phyloP scores from a whole-genome alignment of 2,888 invertebrate genomes.

The Trichopoda pennipes region DNA sequence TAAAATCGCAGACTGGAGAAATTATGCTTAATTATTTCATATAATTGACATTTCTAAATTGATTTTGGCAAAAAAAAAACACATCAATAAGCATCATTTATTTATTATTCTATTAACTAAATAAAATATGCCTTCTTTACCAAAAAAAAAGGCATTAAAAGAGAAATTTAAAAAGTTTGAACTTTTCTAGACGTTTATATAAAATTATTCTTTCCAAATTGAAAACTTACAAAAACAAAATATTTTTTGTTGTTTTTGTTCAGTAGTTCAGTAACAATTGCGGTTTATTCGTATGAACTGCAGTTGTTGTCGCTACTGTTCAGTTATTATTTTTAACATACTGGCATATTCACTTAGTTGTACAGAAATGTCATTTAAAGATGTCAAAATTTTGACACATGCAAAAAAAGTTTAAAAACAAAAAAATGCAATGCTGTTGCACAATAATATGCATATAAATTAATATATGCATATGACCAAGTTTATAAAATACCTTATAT shows the following conservation, averaged over 20 bases:
- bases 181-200: neutral
- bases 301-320: constrained; percentile 6
- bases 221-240: neutral
- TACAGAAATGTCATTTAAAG: constrained; percentile 55
- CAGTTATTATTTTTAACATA: constrained; percentile 49
- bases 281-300: constrained; percentile 28
- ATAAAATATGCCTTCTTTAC: neutral
- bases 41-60: neutral
- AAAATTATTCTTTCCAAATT: neutral
- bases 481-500: constrained; percentile 27
- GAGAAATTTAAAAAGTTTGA: constrained; percentile 1
- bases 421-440: too few relatives aligned
- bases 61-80: neutral
- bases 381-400: constrained; percentile 65
- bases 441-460: too few relatives aligned
- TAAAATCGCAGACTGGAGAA: too few relatives aligned
- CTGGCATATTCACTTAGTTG: constrained; percentile 56
- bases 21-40: too few relatives aligned
- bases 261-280: constrained; percentile 41
- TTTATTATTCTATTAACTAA: constrained; percentile 4
- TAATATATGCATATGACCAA: constrained; percentile 30
- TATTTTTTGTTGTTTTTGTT: constrained; percentile 1
- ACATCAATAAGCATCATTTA: neutral
- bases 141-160: neutral
- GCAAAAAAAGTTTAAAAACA: constrained; percentile 43